These are phyloP conservation scores for Neosilurus mollespiculum DNA, from an alignment of 2,797 vertebrate genomes.

Conservation along the genomic window DNA sequence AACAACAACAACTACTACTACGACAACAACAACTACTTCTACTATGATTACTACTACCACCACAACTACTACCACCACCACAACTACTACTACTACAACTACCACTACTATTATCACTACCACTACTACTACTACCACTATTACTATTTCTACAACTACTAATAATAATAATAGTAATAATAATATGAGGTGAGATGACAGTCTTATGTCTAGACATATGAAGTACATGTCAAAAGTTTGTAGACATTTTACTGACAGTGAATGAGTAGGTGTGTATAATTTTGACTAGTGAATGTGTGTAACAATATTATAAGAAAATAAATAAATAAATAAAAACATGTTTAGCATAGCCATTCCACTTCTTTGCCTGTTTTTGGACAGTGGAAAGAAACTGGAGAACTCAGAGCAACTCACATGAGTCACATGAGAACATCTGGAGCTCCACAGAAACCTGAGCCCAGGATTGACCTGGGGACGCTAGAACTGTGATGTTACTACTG, in stretches of 20 bases:
- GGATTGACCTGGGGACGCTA: neutral
- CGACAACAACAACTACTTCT: no score
- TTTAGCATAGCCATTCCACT: neutral
- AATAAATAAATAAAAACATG: no score
- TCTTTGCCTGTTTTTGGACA: neutral
- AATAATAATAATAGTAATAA: neutral
- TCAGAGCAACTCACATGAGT: neutral
- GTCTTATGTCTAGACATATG: neutral
- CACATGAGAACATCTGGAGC: neutral
- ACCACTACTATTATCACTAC: neutral
- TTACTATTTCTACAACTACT: neutral
- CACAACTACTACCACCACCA: no score
- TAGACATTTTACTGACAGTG: no score
- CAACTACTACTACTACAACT: neutral
- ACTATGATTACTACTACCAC: no score
- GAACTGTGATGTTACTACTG: neutral
- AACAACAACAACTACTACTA: neutral
- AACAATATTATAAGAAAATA: no score
- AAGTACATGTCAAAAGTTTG: no score
- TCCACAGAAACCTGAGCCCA: no score
- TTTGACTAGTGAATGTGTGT: no score
- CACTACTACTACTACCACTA: neutral
- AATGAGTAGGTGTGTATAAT: no score
- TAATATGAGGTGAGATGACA: neutral
- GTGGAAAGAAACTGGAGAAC: neutral